Conservation (phyloP, 1,140 invertebrate genomes). For the Eumeta japonica region DNA sequence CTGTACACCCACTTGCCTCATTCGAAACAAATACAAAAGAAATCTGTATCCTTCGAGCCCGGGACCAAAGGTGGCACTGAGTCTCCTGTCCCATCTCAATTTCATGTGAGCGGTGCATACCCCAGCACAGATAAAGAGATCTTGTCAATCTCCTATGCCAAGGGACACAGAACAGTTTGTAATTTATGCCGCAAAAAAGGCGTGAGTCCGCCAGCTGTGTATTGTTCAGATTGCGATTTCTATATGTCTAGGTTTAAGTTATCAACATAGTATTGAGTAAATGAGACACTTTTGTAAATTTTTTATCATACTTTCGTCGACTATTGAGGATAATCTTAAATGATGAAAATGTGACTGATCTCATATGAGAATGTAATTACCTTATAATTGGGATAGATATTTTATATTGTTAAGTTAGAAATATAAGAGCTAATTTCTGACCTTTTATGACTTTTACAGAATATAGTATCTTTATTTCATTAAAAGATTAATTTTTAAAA, state of each 20-base stretch:
- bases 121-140: conserved; percentile 8
- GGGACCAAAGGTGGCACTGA: conserved; percentile 64
- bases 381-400: too few species aligned
- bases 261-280: conserved; percentile 28
- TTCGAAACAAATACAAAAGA: conserved; percentile 60
- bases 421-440: too few species aligned
- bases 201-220: conserved; percentile 71
- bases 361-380: conserved; percentile 30
- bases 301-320: neutral
- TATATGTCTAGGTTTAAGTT: conserved; percentile 85
- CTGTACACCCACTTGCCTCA: conserved; percentile 59
- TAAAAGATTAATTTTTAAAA: conserved; percentile 6
- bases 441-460: too few species aligned
- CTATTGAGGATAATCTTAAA: neutral
- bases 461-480: conserved; percentile 4
- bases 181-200: conserved; percentile 83
- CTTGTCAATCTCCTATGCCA: conserved; percentile 7
- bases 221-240: conserved; percentile 87
- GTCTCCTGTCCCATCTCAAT: conserved; percentile 53
- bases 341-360: conserved; percentile 30
- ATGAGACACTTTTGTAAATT: neutral
- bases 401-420: too few species aligned
- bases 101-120: conserved; percentile 45
- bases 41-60: conserved; percentile 67
- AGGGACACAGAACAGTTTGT: conserved; percentile 63